These are phyloP conservation scores for Sebastes matsubarae DNA, from an alignment of 2,797 vertebrate species.

Conservation along the genomic window DNA sequence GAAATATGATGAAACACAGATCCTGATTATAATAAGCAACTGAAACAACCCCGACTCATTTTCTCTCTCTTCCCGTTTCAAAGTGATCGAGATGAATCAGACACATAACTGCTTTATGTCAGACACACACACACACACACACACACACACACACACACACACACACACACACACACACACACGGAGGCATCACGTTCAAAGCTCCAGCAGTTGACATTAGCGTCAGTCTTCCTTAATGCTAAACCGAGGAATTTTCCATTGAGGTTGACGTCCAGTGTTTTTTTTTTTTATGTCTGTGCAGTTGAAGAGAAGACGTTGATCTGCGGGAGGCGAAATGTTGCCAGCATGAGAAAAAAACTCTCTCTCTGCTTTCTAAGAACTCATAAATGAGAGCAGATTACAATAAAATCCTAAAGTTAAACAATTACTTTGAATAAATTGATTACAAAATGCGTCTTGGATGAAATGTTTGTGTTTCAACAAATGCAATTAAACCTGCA, in stretches of 20 bases:
- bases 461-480: neutral
- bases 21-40: conserved; percentile 39
- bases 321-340: neutral
- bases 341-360: neutral
- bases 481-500: neutral
- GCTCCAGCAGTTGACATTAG: conserved; percentile 71
- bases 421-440: neutral
- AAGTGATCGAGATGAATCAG: conserved; percentile 51
- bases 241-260: conserved; percentile 77
- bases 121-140: conserved; percentile 29
- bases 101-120: conserved; percentile 58
- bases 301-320: neutral
- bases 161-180: conserved; percentile 19
- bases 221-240: conserved; percentile 70
- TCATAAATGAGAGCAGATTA: neutral
- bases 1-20: conserved; percentile 53
- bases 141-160: conserved; percentile 22
- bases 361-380: neutral
- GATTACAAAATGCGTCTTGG: neutral
- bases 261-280: conserved; percentile 39
- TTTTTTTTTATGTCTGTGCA: neutral
- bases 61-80: conserved; percentile 44
- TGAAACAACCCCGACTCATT: conserved; percentile 34
- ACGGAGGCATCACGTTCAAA: conserved; percentile 23
- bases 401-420: neutral